These are phyloP conservation scores for Latrodectus geometricus DNA, from an alignment of 1,140 invertebrate species.

Conservation along the genomic window DNA sequence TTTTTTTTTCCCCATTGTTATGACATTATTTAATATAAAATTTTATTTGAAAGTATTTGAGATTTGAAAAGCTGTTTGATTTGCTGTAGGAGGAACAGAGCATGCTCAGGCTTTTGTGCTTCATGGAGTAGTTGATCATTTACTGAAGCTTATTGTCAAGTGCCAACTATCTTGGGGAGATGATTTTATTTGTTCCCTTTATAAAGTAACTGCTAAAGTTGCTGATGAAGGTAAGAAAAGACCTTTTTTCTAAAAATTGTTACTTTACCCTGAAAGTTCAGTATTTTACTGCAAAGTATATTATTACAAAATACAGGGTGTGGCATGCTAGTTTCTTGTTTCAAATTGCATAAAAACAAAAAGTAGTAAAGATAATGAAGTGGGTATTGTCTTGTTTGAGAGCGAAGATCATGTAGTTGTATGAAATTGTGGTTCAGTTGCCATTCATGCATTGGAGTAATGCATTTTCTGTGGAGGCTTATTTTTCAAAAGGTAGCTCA, in stretches of 20 bases:
- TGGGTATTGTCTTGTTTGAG: too few relatives aligned
- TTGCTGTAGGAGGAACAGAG: slow-evolving; percentile 22
- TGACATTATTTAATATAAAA: not conserved
- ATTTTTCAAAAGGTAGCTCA: too few relatives aligned
- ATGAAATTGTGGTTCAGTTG: too few relatives aligned
- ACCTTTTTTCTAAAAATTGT: not conserved
- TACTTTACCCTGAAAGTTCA: not conserved
- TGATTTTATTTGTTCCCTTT: slow-evolving; percentile 49
- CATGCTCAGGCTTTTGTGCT: slow-evolving; percentile 39
- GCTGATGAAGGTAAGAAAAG: slow-evolving; percentile 38
- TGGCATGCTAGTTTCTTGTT: too few relatives aligned
- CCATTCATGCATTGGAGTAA: too few relatives aligned
- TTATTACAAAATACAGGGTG: not conserved
- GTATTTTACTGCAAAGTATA: not conserved
- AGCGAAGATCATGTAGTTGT: too few relatives aligned
- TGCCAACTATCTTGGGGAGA: slow-evolving; percentile 49
- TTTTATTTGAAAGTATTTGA: not conserved
- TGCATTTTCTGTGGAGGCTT: too few relatives aligned
- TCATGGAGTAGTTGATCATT: slow-evolving; percentile 44
- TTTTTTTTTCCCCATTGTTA: too few relatives aligned
- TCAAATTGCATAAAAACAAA: too few relatives aligned
- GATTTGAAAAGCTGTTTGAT: not conserved
- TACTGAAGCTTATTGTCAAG: slow-evolving; percentile 54
- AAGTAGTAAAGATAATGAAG: too few relatives aligned
- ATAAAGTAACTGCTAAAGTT: slow-evolving; percentile 46